phyloP scores from a whole-genome alignment of 2,888 invertebrate genomes.

The Brachylomia viminalis region DNA sequence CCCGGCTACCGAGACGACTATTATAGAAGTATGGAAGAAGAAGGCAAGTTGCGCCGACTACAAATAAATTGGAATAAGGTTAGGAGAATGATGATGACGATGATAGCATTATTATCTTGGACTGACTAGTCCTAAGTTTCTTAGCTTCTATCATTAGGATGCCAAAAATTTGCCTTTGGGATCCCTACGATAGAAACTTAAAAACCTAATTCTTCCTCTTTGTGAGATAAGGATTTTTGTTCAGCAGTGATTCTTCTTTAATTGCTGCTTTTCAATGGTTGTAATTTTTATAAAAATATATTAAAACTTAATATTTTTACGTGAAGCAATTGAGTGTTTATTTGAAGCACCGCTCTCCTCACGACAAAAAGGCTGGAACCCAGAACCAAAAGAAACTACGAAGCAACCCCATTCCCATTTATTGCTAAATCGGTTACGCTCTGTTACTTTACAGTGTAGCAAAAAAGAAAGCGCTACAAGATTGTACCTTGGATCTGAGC shows the following conservation, averaged over 20 bases:
- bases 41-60: too few relatives aligned
- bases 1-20: too few relatives aligned
- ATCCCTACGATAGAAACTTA: background rate
- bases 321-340: background rate
- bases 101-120: background rate
- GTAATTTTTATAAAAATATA: too few relatives aligned
- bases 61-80: background rate
- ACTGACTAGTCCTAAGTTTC: too few relatives aligned
- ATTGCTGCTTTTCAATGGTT: too few relatives aligned
- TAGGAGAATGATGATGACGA: background rate
- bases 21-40: too few relatives aligned
- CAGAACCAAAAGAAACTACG: slow-evolving; percentile 22
- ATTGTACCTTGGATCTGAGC: slow-evolving; percentile 81
- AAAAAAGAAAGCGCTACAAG: slow-evolving; percentile 80
- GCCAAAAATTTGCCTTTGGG: background rate
- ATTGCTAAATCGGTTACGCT: slow-evolving; percentile 80
- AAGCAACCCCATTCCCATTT: slow-evolving; percentile 71
- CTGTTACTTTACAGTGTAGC: slow-evolving; percentile 79
- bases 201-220: background rate
- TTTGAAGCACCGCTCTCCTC: background rate
- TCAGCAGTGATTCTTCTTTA: background rate
- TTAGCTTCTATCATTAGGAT: too few relatives aligned
- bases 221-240: background rate
- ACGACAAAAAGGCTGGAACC: background rate
- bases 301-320: background rate